Evolutionary conservation across 2,888 invertebrate genomes (phyloP).

Genomic region (Mesorhabditis sp.): DNA sequence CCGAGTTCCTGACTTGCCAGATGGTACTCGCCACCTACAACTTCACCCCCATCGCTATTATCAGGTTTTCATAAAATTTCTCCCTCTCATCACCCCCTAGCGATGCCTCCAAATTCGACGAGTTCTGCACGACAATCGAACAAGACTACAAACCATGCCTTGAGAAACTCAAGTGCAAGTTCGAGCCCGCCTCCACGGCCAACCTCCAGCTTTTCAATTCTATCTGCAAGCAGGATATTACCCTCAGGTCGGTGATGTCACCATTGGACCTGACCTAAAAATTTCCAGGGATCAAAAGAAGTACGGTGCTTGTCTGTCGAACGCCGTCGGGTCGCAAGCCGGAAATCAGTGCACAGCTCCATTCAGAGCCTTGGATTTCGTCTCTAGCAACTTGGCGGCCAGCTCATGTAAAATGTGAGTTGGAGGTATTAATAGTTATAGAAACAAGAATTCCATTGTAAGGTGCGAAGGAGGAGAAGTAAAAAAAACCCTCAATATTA

Average conservation of each 20-base stretch:
- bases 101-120: slow-evolving; percentile 41
- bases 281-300: slow-evolving; percentile 24
- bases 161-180: slow-evolving; percentile 35
- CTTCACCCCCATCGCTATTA: slow-evolving; percentile 47
- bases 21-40: slow-evolving; percentile 43
- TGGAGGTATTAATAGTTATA: background rate
- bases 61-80: slow-evolving; percentile 26
- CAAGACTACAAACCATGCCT: slow-evolving; percentile 45
- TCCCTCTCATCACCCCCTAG: slow-evolving; percentile 18
- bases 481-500: background rate
- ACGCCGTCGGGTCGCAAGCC: slow-evolving; percentile 30
- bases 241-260: background rate
- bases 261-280: background rate
- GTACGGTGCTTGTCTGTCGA: slow-evolving; percentile 28
- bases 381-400: slow-evolving; percentile 35
- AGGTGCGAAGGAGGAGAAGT: background rate
- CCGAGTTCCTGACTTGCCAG: slow-evolving; percentile 48
- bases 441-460: background rate
- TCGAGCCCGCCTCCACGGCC: slow-evolving; percentile 39
- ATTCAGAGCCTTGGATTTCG: slow-evolving; percentile 39
- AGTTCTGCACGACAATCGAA: slow-evolving; percentile 41
- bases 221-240: slow-evolving; percentile 30
- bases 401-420: slow-evolving; percentile 41
- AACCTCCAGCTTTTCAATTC: slow-evolving; percentile 34
- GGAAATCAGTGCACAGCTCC: slow-evolving; percentile 42